Evolutionary conservation across 2,888 invertebrate species (phyloP).

Genomic region (Camponotus fellah): DNA sequence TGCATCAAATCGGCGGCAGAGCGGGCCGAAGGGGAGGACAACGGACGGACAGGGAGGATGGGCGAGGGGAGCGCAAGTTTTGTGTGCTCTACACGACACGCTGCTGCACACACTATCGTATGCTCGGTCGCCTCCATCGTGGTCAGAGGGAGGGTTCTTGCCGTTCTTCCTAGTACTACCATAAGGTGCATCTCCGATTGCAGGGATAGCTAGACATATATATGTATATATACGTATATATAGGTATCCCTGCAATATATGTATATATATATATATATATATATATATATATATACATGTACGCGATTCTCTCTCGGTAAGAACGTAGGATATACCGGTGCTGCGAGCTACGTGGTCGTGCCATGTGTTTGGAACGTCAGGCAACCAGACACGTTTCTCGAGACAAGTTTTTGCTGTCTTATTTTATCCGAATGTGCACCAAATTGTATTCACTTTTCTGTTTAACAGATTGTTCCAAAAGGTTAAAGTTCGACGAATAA

Average conservation of each 20-base stretch:
- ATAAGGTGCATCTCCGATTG: slow-evolving; percentile 57
- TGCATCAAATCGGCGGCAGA: slow-evolving; percentile 78
- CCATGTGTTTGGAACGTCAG: slow-evolving; percentile 53
- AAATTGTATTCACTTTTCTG: slow-evolving; percentile 53
- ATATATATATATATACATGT: neutral
- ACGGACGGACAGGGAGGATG: neutral
- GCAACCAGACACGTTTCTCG: slow-evolving; percentile 54
- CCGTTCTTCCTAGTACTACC: slow-evolving; percentile 52
- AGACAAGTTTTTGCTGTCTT: slow-evolving; percentile 51
- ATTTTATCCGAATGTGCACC: slow-evolving; percentile 47
- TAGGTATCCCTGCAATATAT: neutral
- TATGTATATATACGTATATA: neutral
- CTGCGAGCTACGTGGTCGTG: slow-evolving; percentile 51
- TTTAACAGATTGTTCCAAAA: slow-evolving; percentile 46
- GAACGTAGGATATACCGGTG: slow-evolving; percentile 28
- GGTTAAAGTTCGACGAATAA: slow-evolving; percentile 28
- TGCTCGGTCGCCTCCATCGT: slow-evolving; percentile 40
- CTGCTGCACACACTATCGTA: slow-evolving; percentile 22
- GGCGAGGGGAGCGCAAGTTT: slow-evolving; percentile 10
- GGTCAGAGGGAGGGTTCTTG: slow-evolving; percentile 48
- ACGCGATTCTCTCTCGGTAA: slow-evolving; percentile 23
- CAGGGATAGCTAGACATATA: slow-evolving; percentile 30
- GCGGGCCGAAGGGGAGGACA: slow-evolving; percentile 26
- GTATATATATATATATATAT: neutral
- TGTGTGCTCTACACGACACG: slow-evolving; percentile 42